These are phyloP conservation scores for Drosophila fuyamai DNA, from an alignment of 1,140 invertebrate genomes.

Conservation along the genomic window DNA sequence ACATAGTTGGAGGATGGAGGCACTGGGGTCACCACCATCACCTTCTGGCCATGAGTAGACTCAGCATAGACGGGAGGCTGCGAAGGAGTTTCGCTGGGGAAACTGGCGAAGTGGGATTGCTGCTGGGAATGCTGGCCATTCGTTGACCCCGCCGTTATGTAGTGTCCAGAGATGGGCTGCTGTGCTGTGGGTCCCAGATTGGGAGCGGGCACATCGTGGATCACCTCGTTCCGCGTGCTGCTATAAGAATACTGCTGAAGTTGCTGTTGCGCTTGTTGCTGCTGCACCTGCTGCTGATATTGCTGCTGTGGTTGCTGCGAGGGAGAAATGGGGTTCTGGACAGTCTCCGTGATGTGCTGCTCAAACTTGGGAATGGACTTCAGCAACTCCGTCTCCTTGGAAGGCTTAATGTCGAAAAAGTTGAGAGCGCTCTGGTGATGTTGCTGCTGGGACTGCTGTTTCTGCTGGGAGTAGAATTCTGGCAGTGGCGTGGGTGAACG, in stretches of 20 bases:
- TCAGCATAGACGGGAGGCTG: slow-evolving; percentile 70
- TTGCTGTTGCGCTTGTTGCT: slow-evolving; percentile 32
- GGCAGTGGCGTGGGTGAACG: slow-evolving; percentile 80
- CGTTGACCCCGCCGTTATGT: slow-evolving; percentile 30
- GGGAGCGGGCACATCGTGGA: slow-evolving; percentile 81
- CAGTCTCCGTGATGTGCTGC: slow-evolving; percentile 88
- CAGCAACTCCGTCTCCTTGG: slow-evolving; percentile 88
- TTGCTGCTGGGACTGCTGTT: slow-evolving; percentile 51
- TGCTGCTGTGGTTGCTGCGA: slow-evolving; percentile 17
- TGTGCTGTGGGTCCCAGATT: slow-evolving; percentile 61
- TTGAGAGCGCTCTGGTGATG: slow-evolving; percentile 55
- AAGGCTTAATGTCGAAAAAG: slow-evolving; percentile 76
- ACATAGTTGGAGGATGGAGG: slow-evolving; percentile 62
- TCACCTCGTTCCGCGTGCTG: slow-evolving; percentile 74
- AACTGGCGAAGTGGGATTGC: slow-evolving; percentile 48
- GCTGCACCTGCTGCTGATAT: slow-evolving; percentile 14
- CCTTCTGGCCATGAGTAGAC: slow-evolving; percentile 78
- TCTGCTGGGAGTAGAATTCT: slow-evolving; percentile 61
- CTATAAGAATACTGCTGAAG: slow-evolving; percentile 59
- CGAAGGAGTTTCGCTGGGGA: slow-evolving; percentile 35
- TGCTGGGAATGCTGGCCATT: slow-evolving; percentile 30
- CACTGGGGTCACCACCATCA: slow-evolving; percentile 80
- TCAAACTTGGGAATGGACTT: slow-evolving; percentile 90
- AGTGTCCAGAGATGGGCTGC: slow-evolving; percentile 33
- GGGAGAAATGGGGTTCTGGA: slow-evolving; percentile 54